Evolutionary conservation across 2,888 invertebrate species (phyloP), one percentile per base, ranked within the genome.

Genomic region (Ceraclea dissimilis): DNA sequence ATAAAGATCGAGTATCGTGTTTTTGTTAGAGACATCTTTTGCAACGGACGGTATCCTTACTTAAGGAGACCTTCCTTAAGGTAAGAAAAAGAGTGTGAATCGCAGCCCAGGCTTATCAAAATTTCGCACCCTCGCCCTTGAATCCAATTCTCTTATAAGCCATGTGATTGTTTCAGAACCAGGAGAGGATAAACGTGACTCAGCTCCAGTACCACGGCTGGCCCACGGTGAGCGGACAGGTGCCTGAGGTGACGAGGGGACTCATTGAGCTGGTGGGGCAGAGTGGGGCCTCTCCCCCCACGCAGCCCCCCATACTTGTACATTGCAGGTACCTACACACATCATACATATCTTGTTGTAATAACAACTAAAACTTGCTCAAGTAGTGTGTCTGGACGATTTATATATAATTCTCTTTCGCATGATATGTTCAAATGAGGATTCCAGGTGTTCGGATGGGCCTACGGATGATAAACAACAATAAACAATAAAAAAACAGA

Each of bases 151-250:
- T n/a, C n/a, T n/a, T n/a, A n/a, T n/a, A n/a, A n/a, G n/a, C n/a
- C n/a, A n/a, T n/a, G n/a, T n/a, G 16, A 8, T 39, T 39, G 39
- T 39, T 52, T 16, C 71, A 91, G 79, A 87, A 84, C 66, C 88
- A 89, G 52, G 87, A 88, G 64, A 86, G 80, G 64, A 79, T 81
- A 60, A 80, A 80, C 64, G 90, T 88, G 19, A 87, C 86, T 52
- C 93, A 93, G 69, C 85, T 92, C 70, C 93, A 93, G 73, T 93
- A 93, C 74, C 89, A 92, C 69, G 93, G 92, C 55, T 93, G 93
- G 93, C 91, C 91, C 44, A 91, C 91, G 56, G 91, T 90, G 60
- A 86, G 88, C 65, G 90, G 90, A 47, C 89, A 90, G 78, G 91
- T 93, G 70, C 91, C 92, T 62, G 90, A 92, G 74, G 90, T 90